Conservation (phyloP, 2,888 invertebrate species). For the Globia sparganii region DNA sequence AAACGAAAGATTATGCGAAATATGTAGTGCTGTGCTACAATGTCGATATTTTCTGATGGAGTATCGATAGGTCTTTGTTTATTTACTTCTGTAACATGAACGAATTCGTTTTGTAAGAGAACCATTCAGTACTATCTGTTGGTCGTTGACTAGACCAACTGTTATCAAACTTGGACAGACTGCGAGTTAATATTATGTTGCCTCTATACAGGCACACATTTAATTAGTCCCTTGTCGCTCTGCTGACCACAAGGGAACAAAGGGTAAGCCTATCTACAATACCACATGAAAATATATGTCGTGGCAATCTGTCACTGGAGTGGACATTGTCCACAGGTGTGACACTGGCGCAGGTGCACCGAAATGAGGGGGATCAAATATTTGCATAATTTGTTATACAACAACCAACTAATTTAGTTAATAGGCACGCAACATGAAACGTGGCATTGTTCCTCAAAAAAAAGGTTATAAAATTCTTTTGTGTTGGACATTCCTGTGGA, state of each 20-base stretch:
- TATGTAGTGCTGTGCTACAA: constrained; percentile 51
- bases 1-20: constrained; percentile 72
- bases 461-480: constrained; percentile 31
- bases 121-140: not conserved
- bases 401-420: constrained; percentile 60
- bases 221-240: constrained; percentile 45
- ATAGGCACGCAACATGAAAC: constrained; percentile 50
- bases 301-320: constrained; percentile 45
- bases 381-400: constrained; percentile 66
- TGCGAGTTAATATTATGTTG: not conserved
- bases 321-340: constrained; percentile 61
- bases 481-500: constrained; percentile 11
- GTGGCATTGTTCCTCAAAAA: constrained; percentile 31
- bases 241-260: constrained; percentile 20
- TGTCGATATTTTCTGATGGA: not conserved
- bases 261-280: not conserved
- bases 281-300: constrained; percentile 22
- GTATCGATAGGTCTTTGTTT: constrained; percentile 32
- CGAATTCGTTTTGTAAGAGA: not conserved
- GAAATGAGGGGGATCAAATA: constrained; percentile 44
- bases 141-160: not conserved
- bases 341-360: constrained; percentile 60
- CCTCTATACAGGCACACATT: constrained; percentile 2
- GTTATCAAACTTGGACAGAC: not conserved
- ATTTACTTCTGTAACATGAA: not conserved